A percentile compares a stretch with the other conserved stretches of the same genome.
Conservation (phyloP, 2,113 vertebrate genomes). For the Copsychus sechellarum region DNA sequence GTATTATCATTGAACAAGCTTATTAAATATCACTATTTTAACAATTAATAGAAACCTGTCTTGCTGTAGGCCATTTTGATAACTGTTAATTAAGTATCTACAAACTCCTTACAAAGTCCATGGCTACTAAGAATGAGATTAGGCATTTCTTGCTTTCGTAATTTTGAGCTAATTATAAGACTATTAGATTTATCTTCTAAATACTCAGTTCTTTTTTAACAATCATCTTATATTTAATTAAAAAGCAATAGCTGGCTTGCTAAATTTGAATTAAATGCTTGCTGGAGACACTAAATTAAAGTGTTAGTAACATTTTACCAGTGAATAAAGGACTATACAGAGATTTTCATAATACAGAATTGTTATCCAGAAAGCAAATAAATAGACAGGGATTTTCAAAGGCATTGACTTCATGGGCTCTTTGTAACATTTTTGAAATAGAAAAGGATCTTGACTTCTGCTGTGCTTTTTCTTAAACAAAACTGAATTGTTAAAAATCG, state of each 20-base stretch:
- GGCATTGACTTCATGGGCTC: neutral
- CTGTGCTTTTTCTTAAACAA: neutral
- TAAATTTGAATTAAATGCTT: conserved; percentile 70
- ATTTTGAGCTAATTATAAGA: conserved; percentile 78
- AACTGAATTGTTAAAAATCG: neutral
- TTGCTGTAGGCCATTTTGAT: conserved; percentile 70
- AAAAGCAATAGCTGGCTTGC: conserved; percentile 65
- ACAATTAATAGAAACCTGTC: conserved; percentile 73
- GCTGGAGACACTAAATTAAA: conserved; percentile 61
- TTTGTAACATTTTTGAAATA: neutral
- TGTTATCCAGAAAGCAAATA: conserved; percentile 33
- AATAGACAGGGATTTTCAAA: neutral
- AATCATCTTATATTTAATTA: conserved; percentile 78
- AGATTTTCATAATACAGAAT: conserved; percentile 3
- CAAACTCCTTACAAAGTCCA: conserved; percentile 70
- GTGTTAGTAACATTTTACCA: conserved; percentile 55
- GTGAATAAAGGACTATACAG: conserved; percentile 34
- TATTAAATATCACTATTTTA: conserved; percentile 70
- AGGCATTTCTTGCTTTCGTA: conserved; percentile 76
- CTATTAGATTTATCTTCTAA: conserved; percentile 77
- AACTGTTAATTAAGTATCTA: conserved; percentile 72
- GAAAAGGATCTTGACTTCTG: neutral
- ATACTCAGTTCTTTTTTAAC: conserved; percentile 71
- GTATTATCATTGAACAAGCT: conserved; percentile 65
- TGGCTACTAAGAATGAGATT: conserved; percentile 73